Evolutionary conservation across 2,113 vertebrate genomes (phyloP).

Genomic region (Osmerus eperlanus): DNA sequence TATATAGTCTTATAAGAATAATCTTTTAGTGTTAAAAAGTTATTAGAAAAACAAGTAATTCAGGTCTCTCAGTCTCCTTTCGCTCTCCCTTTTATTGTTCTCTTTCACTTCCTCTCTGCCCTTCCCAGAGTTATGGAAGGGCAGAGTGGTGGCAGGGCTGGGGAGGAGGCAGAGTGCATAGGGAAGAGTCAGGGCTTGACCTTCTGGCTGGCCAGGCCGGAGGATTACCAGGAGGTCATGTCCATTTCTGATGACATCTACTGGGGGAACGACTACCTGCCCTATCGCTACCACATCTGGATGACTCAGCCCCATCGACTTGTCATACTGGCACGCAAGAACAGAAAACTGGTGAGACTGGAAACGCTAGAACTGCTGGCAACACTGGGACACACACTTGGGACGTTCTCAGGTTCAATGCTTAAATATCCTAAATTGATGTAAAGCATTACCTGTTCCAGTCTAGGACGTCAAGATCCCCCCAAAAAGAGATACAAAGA

Average conservation of each 20-base stretch:
- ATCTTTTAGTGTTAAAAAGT: too few species aligned
- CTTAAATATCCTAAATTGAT: background rate
- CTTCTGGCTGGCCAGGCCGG: background rate
- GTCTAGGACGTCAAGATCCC: too few species aligned
- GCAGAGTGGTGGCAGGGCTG: background rate
- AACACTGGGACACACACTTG: background rate
- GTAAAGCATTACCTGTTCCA: too few species aligned
- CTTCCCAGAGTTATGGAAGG: background rate
- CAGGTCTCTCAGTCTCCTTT: background rate
- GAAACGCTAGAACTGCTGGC: background rate
- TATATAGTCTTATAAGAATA: too few species aligned
- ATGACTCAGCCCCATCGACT: background rate
- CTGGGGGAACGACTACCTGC: constrained; percentile 5
- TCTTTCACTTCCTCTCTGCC: background rate
- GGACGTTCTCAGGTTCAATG: background rate
- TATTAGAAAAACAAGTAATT: too few species aligned
- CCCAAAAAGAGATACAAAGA: too few species aligned
- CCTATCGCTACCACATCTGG: background rate
- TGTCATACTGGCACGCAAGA: background rate
- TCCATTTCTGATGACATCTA: background rate
- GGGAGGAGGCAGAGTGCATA: background rate
- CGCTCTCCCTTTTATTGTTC: background rate
- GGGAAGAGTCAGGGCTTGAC: background rate
- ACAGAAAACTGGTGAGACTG: background rate
- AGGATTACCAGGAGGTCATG: background rate